phyloP scores from a whole-genome alignment of 2,888 invertebrate genomes.

The Mesorhabditis spiculigera region DNA sequence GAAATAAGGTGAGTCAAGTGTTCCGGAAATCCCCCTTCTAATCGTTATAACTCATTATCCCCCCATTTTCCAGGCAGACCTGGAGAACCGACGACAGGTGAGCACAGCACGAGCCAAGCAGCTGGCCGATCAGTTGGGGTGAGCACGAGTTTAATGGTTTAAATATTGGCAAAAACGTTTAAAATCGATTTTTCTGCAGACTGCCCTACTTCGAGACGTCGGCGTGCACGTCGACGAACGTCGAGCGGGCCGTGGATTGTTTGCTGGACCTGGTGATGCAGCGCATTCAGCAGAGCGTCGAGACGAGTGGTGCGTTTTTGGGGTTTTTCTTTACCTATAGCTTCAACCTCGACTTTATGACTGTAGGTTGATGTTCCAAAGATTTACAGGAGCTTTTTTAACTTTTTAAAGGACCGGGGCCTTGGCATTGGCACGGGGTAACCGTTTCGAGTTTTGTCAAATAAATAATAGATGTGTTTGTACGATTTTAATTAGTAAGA shows the following conservation, averaged over 20 bases:
- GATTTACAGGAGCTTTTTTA: too few relatives aligned
- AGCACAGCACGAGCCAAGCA: conserved; percentile 65
- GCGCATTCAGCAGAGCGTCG: conserved; percentile 62
- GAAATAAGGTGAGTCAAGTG: conserved; percentile 71
- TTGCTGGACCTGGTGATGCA: conserved; percentile 73
- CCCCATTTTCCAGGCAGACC: conserved; percentile 68
- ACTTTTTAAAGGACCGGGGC: too few relatives aligned
- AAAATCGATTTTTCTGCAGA: conserved; percentile 61
- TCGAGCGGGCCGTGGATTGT: conserved; percentile 80
- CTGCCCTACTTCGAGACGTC: conserved; percentile 90
- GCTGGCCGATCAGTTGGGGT: conserved; percentile 81
- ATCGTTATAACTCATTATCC: too few relatives aligned
- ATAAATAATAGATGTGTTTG: too few relatives aligned
- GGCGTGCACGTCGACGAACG: conserved; percentile 87
- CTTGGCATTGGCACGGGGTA: too few relatives aligned
- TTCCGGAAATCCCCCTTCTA: too few relatives aligned
- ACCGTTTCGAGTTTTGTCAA: too few relatives aligned
- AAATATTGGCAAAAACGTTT: not conserved
- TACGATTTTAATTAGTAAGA: too few relatives aligned
- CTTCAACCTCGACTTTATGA: too few relatives aligned
- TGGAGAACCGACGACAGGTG: conserved; percentile 76
- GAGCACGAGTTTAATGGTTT: conserved; percentile 36
- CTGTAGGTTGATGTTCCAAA: too few relatives aligned
- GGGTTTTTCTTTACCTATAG: too few relatives aligned
- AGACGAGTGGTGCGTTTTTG: conserved; percentile 40